phyloP scores from a whole-genome alignment of 2,888 invertebrate genomes.

The Stratiomys singularior region DNA sequence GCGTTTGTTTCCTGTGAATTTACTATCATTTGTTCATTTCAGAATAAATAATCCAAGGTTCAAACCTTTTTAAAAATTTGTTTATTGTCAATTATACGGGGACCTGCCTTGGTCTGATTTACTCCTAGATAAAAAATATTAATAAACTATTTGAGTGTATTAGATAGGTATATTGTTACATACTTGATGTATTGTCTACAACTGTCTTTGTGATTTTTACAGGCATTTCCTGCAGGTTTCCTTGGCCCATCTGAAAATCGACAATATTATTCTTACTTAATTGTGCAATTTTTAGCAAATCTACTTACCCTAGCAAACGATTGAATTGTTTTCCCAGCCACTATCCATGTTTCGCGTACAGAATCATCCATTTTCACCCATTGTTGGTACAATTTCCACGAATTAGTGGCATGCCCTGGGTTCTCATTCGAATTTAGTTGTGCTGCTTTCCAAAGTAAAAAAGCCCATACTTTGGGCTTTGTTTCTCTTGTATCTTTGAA shows the following conservation, averaged over 20 bases:
- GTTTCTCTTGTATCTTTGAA: constrained; percentile 78
- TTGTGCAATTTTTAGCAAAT: not conserved
- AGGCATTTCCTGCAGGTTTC: constrained; percentile 65
- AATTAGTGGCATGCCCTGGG: constrained; percentile 67
- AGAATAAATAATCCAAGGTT: not conserved
- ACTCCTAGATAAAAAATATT: constrained; percentile 1
- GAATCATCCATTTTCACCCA: constrained; percentile 84
- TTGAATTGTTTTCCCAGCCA: constrained; percentile 81
- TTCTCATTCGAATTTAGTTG: constrained; percentile 65
- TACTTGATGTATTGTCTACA: constrained; percentile 59
- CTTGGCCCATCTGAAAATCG: constrained; percentile 61
- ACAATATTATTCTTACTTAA: no score
- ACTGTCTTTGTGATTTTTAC: constrained; percentile 66
- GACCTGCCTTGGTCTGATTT: constrained; percentile 12
- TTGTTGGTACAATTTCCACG: constrained; percentile 84
- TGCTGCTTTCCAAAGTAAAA: constrained; percentile 80
- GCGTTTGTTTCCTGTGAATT: constrained; percentile 9
- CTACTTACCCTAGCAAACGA: constrained; percentile 72
- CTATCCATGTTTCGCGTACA: constrained; percentile 81
- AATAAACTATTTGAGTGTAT: not conserved
- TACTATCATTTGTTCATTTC: not conserved
- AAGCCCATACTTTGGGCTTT: constrained; percentile 88
- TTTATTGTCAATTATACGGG: constrained; percentile 17
- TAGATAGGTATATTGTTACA: constrained; percentile 15
- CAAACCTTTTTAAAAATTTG: constrained; percentile 40